Percentiles rank a stretch among this genome's conserved stretches.
Evolutionary conservation across 2,113 vertebrate genomes (phyloP).

Genomic region (Agapornis roseicollis): DNA sequence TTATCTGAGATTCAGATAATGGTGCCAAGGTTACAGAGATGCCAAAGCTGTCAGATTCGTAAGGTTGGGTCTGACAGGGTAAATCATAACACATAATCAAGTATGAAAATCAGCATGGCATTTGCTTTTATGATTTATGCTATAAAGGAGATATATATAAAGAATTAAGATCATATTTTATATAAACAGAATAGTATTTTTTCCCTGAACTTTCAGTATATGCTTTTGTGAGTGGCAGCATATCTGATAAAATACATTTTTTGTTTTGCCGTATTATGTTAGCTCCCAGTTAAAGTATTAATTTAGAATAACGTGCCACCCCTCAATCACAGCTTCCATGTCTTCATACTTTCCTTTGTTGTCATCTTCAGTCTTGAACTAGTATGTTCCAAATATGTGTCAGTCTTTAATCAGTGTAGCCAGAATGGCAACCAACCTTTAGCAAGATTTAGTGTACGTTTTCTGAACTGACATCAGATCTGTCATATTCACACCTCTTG

Average conservation of each 20-base stretch:
- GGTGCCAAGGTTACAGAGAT: background rate
- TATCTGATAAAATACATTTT: background rate
- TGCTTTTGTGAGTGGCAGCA: background rate
- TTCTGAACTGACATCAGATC: constrained; percentile 60
- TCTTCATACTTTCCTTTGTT: constrained; percentile 39
- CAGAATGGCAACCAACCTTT: constrained; percentile 63
- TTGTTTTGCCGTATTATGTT: background rate
- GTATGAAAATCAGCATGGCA: background rate
- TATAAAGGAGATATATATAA: background rate
- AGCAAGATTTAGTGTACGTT: constrained; percentile 35
- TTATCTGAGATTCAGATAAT: background rate
- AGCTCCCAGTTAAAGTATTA: background rate
- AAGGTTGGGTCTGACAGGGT: background rate
- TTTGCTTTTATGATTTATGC: background rate
- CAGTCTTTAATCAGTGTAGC: constrained; percentile 42
- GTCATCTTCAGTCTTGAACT: constrained; percentile 36
- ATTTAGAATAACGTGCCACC: background rate
- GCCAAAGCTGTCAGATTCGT: background rate
- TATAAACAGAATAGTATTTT: background rate
- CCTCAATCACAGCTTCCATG: constrained; percentile 12
- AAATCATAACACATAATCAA: background rate
- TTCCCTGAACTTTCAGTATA: background rate
- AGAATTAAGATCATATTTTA: background rate
- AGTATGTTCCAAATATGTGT: constrained; percentile 57
- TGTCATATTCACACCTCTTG: constrained; percentile 57